phyloP scores from a whole-genome alignment of 2,888 invertebrate genomes.

The Torymus aiolomorphi region DNA sequence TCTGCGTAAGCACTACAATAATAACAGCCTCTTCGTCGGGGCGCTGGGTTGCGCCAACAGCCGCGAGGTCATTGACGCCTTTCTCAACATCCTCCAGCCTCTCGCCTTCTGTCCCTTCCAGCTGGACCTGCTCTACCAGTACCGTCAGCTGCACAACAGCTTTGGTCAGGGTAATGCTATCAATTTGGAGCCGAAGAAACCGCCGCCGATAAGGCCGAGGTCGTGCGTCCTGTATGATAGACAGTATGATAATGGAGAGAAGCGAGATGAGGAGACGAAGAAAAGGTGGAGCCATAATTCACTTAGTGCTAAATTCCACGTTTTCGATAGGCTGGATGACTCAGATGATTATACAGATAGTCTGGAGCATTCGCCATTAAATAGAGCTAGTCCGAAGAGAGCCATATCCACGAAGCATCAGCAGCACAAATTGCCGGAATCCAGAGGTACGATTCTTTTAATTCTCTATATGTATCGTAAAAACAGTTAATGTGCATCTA shows the following conservation, averaged over 20 bases:
- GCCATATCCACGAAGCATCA: constrained; percentile 22
- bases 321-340: constrained; percentile 83
- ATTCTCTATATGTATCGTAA: neutral
- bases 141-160: constrained; percentile 85
- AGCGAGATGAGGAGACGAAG: constrained; percentile 77
- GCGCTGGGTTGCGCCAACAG: constrained; percentile 77
- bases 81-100: constrained; percentile 87
- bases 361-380: constrained; percentile 79
- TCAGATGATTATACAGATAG: constrained; percentile 86
- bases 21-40: constrained; percentile 84
- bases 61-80: constrained; percentile 81
- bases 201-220: constrained; percentile 78
- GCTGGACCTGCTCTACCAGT: constrained; percentile 88
- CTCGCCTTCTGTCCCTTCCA: constrained; percentile 88
- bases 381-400: constrained; percentile 57
- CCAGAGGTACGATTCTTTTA: constrained; percentile 31
- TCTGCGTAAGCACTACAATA: constrained; percentile 86
- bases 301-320: constrained; percentile 83
- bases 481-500: too few relatives aligned
- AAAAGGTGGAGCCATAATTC: constrained; percentile 85
- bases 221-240: constrained; percentile 81
- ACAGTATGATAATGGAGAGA: constrained; percentile 76
- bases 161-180: constrained; percentile 78
- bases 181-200: constrained; percentile 54
- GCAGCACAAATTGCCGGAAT: constrained; percentile 40